These are phyloP conservation scores for Phylloscopus trochiloides DNA, from an alignment of 2,113 vertebrate genomes.

Conservation along the genomic window DNA sequence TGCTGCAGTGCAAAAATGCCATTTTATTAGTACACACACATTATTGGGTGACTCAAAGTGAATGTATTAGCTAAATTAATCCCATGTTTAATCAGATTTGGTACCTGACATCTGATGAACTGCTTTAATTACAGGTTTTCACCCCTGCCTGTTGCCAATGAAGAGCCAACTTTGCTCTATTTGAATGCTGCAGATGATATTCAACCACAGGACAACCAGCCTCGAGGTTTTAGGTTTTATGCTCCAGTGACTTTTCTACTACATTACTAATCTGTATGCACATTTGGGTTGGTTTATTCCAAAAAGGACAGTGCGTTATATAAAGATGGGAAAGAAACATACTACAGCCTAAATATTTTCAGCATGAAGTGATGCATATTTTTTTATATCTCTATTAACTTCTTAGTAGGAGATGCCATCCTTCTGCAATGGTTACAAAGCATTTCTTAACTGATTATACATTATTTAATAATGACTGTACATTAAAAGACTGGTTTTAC, in stretches of 20 bases:
- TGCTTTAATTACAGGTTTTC: not conserved
- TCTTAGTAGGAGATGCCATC: not conserved
- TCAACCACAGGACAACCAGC: not conserved
- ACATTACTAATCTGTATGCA: not conserved
- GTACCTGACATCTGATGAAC: not conserved
- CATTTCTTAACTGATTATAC: not conserved
- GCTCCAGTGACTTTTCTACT: slow-evolving; percentile 31
- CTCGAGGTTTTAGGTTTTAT: slow-evolving; percentile 32
- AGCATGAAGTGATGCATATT: not conserved
- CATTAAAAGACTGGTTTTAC: not conserved
- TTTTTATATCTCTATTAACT: not conserved
- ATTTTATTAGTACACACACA: not conserved
- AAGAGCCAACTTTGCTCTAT: not conserved
- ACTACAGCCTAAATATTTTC: not conserved
- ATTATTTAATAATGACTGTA: not conserved
- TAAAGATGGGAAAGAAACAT: slow-evolving; percentile 16
- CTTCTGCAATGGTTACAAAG: not conserved
- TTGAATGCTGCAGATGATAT: not conserved
- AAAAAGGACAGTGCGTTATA: not conserved
- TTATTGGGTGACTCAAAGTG: not conserved
- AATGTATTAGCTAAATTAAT: not conserved
- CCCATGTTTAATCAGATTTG: not conserved
- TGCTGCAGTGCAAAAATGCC: not conserved
- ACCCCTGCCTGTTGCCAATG: not conserved
- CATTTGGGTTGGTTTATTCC: slow-evolving; percentile 47